Conservation (phyloP, 2,113 vertebrate species). For the Ploceus nigricollis region DNA sequence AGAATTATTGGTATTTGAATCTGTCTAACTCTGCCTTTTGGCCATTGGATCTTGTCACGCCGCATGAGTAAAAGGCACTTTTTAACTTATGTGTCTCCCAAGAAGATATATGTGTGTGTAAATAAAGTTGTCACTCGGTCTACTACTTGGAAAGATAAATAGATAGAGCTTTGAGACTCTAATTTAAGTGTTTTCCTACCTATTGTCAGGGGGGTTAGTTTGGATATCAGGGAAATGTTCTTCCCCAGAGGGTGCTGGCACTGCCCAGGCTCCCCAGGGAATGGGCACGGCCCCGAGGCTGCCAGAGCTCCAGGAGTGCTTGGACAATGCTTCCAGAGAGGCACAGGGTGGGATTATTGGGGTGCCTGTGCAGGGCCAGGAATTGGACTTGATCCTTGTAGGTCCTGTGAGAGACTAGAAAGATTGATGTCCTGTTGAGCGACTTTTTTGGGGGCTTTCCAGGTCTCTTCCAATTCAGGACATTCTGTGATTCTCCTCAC, state of each 20-base stretch:
- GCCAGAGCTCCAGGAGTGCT: not conserved
- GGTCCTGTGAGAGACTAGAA: not conserved
- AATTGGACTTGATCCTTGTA: not conserved
- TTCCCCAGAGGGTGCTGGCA: not conserved
- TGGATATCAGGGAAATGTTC: not conserved
- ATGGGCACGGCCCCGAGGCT: rapidly evolving
- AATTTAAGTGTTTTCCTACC: not conserved
- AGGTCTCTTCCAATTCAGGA: not conserved
- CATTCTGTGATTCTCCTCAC: not conserved
- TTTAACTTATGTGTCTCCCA: not conserved
- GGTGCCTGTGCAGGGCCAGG: not conserved
- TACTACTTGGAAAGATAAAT: not conserved
- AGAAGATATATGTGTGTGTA: not conserved
- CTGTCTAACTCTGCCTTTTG: not conserved
- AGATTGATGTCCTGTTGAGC: not conserved
- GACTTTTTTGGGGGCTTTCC: not conserved
- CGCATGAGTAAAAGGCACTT: not conserved
- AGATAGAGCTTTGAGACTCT: not conserved
- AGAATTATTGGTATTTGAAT: not conserved
- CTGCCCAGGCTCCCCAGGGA: not conserved
- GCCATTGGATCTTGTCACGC: not conserved
- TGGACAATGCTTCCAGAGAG: rapidly evolving
- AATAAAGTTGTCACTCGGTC: not conserved
- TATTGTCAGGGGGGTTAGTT: not conserved
- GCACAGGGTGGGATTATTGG: not conserved